phyloP scores from a whole-genome alignment of 2,113 vertebrate species.

The Corydoras maculifer region DNA sequence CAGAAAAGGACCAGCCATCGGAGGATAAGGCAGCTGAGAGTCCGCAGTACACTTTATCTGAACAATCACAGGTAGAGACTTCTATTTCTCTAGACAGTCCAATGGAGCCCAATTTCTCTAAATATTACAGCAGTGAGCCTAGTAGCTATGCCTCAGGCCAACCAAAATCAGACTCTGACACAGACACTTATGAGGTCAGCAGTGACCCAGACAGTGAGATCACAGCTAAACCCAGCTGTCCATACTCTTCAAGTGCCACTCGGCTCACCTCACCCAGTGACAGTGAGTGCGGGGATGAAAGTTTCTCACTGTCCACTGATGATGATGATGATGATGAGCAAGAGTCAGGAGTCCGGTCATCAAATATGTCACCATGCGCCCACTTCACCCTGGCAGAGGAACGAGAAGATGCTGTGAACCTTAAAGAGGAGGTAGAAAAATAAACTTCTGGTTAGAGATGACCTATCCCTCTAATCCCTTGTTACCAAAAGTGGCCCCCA shows the following conservation, averaged over 20 bases:
- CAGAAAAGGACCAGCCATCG: neutral
- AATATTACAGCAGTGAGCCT: conserved; percentile 2
- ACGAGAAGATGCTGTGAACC: conserved; percentile 36
- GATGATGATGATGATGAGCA: conserved; percentile 39
- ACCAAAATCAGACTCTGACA: conserved; percentile 10
- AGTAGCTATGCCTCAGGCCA: conserved; percentile 21
- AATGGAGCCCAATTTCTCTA: conserved; percentile 6
- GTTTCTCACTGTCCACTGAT: conserved; percentile 42
- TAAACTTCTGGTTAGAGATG: conserved; percentile 72
- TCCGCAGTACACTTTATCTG: neutral
- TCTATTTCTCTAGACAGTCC: conserved; percentile 3
- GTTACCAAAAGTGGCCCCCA: neutral
- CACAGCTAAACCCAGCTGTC: conserved; percentile 18
- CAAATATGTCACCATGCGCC: conserved; percentile 20
- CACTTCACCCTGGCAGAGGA: conserved; percentile 11
- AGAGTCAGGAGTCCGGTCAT: conserved; percentile 18
- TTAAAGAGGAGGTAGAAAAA: conserved; percentile 58
- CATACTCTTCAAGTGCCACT: neutral
- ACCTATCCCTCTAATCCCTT: neutral
- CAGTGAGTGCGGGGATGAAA: conserved; percentile 39
- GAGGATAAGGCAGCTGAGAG: conserved; percentile 1
- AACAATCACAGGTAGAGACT: conserved; percentile 39
- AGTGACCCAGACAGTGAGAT: conserved; percentile 27
- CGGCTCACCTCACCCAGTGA: conserved; percentile 18
- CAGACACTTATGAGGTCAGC: conserved; percentile 18